phyloP scores from a whole-genome alignment of 2,888 invertebrate genomes.

The Thymelicus sylvestris region DNA sequence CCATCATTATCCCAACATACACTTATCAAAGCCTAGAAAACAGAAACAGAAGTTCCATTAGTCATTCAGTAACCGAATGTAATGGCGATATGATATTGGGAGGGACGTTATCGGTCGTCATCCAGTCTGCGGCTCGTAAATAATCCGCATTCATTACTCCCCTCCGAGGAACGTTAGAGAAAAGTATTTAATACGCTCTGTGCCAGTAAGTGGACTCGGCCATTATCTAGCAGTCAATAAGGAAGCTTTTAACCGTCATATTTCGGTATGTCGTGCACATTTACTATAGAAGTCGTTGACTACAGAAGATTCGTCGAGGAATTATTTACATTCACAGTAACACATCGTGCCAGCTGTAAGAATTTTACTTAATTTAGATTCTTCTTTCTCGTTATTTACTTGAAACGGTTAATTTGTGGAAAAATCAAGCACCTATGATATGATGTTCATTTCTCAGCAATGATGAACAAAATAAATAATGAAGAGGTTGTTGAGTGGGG shows the following conservation, averaged over 20 bases:
- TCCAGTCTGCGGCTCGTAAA: constrained; percentile 69
- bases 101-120: constrained; percentile 69
- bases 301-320: not conserved
- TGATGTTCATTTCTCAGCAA: too few relatives aligned
- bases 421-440: too few relatives aligned
- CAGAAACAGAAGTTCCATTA: constrained; percentile 45
- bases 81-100: constrained; percentile 72
- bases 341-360: too few relatives aligned
- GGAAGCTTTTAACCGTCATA: constrained; percentile 38
- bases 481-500: too few relatives aligned
- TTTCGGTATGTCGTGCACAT: constrained; percentile 22
- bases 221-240: constrained; percentile 42
- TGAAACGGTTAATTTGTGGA: too few relatives aligned
- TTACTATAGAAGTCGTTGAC: not conserved
- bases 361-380: too few relatives aligned
- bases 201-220: constrained; percentile 47
- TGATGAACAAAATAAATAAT: too few relatives aligned
- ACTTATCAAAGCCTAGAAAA: constrained; percentile 16
- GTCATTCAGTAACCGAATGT: constrained; percentile 65
- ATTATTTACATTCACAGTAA: not conserved
- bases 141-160: constrained; percentile 73
- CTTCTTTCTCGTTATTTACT: too few relatives aligned
- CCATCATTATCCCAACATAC: not conserved
- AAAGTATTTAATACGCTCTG: constrained; percentile 65
- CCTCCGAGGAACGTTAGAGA: constrained; percentile 56